A percentile compares a stretch with the other conserved stretches of the same genome.
Conservation (phyloP, 2,797 vertebrate genomes). For the Taenioides sp. region DNA sequence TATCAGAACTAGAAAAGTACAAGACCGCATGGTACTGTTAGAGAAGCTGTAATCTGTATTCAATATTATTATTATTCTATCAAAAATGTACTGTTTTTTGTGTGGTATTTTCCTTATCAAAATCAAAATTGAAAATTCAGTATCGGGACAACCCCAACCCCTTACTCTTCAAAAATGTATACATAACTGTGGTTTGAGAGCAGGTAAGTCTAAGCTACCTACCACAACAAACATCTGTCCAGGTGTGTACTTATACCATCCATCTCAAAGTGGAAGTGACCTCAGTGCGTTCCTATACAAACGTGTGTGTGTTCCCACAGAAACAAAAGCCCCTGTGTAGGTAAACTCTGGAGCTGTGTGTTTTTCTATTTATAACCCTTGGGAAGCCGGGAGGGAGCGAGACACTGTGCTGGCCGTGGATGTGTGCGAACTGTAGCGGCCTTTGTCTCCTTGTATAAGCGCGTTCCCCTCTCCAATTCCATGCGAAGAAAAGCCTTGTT, state of each 20-base stretch:
- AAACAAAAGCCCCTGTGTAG: slow-evolving; percentile 60
- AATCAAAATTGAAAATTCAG: neutral
- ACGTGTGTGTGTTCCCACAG: slow-evolving; percentile 26
- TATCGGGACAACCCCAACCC: neutral
- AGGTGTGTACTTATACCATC: slow-evolving; percentile 4
- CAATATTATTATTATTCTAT: too few relatives aligned
- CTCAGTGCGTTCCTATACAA: slow-evolving; percentile 8
- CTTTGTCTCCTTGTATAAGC: slow-evolving; percentile 65
- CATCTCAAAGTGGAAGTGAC: slow-evolving; percentile 32
- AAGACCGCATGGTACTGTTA: too few relatives aligned
- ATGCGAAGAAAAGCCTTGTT: slow-evolving; percentile 56
- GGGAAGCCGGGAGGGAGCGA: slow-evolving; percentile 35
- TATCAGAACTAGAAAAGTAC: too few relatives aligned
- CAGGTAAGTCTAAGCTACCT: neutral
- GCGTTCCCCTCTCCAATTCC: slow-evolving; percentile 46
- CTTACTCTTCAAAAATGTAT: neutral
- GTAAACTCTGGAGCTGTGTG: slow-evolving; percentile 56
- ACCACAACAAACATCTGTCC: slow-evolving; percentile 9
- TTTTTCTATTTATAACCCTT: slow-evolving; percentile 60
- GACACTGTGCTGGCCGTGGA: slow-evolving; percentile 40
- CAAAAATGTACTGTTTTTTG: too few relatives aligned
- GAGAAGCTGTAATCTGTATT: too few relatives aligned
- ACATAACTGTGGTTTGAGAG: neutral
- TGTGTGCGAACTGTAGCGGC: slow-evolving; percentile 28
- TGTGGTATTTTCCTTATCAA: too few relatives aligned